Evolutionary conservation across 2,888 invertebrate genomes (phyloP).

Genomic region (Cylindroiulus punctatus): DNA sequence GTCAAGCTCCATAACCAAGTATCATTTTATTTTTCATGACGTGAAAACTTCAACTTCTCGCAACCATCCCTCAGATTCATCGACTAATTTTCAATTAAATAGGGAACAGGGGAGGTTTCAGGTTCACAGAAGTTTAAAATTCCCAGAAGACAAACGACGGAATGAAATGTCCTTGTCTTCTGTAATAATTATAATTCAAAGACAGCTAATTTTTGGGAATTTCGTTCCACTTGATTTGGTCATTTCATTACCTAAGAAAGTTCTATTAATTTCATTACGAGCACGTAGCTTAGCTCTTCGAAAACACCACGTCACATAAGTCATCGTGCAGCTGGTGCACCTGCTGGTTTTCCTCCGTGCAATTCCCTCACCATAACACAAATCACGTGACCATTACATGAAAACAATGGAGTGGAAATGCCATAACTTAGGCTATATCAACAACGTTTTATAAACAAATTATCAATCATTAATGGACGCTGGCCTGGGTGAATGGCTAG

Average conservation of each 20-base stretch:
- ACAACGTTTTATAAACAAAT: conserved; percentile 47
- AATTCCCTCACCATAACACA: conserved; percentile 9
- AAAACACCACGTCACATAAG: background rate
- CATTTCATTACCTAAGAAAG: background rate
- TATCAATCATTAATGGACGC: conserved; percentile 35
- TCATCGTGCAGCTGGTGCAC: background rate
- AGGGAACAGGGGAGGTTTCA: no score
- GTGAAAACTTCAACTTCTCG: no score
- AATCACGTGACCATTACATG: conserved; percentile 27
- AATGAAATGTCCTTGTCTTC: background rate
- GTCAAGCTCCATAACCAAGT: no score
- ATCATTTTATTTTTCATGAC: no score
- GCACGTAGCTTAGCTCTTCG: background rate
- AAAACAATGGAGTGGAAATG: conserved; percentile 39
- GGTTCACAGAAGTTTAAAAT: no score
- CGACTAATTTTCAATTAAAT: no score
- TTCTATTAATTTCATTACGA: background rate
- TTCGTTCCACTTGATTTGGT: background rate
- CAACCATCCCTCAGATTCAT: no score
- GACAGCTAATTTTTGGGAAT: background rate
- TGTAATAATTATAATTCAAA: background rate
- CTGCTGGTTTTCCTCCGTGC: conserved; percentile 27
- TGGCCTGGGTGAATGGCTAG: background rate
- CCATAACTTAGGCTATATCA: conserved; percentile 40
- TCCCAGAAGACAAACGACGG: no score